phyloP scores from a whole-genome alignment of 92 coral and sea anemone genomes.

The Parazoanthus swiftii region DNA sequence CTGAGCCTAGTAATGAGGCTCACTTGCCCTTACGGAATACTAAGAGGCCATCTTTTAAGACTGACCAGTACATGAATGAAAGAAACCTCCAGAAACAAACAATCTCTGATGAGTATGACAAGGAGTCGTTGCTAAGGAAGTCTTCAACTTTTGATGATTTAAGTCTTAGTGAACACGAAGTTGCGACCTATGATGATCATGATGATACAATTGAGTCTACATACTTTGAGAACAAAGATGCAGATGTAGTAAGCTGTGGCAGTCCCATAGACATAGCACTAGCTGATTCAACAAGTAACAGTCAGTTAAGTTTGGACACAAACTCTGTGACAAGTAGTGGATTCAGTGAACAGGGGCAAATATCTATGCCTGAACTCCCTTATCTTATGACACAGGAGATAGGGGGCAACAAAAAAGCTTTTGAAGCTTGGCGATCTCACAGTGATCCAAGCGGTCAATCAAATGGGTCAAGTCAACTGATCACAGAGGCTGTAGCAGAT shows the following conservation, averaged over 20 bases:
- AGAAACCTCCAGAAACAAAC: conserved; percentile 35
- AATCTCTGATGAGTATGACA: conserved; percentile 32
- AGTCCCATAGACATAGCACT: conserved; percentile 64
- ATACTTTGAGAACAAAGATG: conserved; percentile 58
- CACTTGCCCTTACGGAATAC: not conserved
- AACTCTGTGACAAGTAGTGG: conserved; percentile 88
- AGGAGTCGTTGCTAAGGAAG: conserved; percentile 27
- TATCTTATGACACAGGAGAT: conserved; percentile 53
- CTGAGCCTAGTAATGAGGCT: conserved; percentile 6
- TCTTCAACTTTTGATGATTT: conserved; percentile 42
- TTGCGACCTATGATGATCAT: conserved; percentile 26
- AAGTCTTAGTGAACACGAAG: conserved; percentile 39
- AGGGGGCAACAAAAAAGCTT: conserved; percentile 47
- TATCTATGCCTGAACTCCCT: conserved; percentile 78
- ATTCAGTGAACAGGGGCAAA: conserved; percentile 84
- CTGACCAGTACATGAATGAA: conserved; percentile 36
- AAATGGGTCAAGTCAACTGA: conserved; percentile 70
- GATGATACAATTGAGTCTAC: conserved; percentile 6
- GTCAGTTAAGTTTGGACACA: conserved; percentile 78
- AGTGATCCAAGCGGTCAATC: conserved; percentile 91
- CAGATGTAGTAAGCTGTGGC: conserved; percentile 66
- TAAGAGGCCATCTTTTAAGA: conserved; percentile 28
- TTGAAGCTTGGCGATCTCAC: conserved; percentile 83
- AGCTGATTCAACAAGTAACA: conserved; percentile 76
- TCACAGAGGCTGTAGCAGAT: conserved; percentile 87